Conservation (phyloP, 2,113 vertebrate species). For the Laticauda colubrina region DNA sequence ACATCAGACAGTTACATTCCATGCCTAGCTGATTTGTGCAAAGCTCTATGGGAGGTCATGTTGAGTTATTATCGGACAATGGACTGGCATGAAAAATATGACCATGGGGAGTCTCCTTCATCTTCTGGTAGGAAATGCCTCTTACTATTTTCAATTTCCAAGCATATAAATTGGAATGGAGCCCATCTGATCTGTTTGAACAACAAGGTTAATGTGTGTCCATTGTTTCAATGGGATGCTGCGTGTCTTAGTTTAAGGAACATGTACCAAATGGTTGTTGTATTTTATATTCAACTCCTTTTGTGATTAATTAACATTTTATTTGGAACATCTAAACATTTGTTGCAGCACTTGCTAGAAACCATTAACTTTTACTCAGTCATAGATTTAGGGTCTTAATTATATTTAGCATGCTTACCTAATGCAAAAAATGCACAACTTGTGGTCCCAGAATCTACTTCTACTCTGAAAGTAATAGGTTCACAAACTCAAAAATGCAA, state of each 20-base stretch:
- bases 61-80: constrained; percentile 95
- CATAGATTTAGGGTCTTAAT: neutral
- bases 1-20: constrained; percentile 97
- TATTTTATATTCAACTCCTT: neutral
- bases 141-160: neutral
- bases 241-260: neutral
- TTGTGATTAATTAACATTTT: neutral
- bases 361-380: neutral
- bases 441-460: neutral
- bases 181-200: neutral
- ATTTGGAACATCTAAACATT: neutral
- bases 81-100: constrained; percentile 92
- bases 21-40: constrained; percentile 94
- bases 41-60: constrained; percentile 99
- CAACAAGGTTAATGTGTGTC: neutral
- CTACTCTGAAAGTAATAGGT: neutral
- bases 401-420: neutral
- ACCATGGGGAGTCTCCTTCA: constrained; percentile 71
- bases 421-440: neutral
- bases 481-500: neutral
- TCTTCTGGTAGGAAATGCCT: constrained; percentile 74
- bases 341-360: no score
- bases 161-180: neutral
- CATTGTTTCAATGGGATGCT: neutral
- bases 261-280: neutral